Evolutionary conservation across 2,113 vertebrate species (phyloP).

Genomic region (Myrmophylax atrothorax): DNA sequence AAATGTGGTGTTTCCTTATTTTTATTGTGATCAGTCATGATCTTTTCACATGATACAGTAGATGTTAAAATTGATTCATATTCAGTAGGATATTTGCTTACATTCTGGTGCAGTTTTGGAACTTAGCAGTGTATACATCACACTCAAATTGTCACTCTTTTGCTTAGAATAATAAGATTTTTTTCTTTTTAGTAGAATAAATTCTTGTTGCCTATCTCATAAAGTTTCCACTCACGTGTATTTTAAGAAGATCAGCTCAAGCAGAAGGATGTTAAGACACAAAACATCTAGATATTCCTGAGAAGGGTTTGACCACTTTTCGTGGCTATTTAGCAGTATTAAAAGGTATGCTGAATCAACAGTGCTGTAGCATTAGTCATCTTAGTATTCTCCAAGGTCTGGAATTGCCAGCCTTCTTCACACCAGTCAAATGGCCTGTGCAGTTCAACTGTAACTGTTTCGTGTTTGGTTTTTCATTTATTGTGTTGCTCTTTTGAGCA

Average conservation of each 20-base stretch:
- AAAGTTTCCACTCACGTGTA: not conserved
- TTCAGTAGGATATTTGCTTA: not conserved
- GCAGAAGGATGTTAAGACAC: not conserved
- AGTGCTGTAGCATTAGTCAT: not conserved
- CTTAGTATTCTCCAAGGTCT: not conserved
- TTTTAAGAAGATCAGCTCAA: not conserved
- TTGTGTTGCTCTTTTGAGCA: not conserved
- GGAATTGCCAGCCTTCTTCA: not conserved
- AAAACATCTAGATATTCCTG: not conserved
- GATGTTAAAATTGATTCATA: not conserved
- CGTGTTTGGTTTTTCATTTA: not conserved
- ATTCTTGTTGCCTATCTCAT: not conserved
- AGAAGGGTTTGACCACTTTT: not conserved
- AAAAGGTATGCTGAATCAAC: not conserved
- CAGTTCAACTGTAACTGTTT: not conserved
- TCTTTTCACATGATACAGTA: not conserved
- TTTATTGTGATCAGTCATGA: not conserved
- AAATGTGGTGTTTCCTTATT: not conserved
- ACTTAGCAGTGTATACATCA: not conserved
- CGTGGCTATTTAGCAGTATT: not conserved
- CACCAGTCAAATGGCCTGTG: not conserved
- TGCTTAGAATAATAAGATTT: not conserved
- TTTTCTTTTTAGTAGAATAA: not conserved
- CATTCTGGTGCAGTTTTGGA: not conserved
- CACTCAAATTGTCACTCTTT: not conserved